phyloP scores from a whole-genome alignment of 2,888 invertebrate genomes.

The Crematogaster levior region DNA sequence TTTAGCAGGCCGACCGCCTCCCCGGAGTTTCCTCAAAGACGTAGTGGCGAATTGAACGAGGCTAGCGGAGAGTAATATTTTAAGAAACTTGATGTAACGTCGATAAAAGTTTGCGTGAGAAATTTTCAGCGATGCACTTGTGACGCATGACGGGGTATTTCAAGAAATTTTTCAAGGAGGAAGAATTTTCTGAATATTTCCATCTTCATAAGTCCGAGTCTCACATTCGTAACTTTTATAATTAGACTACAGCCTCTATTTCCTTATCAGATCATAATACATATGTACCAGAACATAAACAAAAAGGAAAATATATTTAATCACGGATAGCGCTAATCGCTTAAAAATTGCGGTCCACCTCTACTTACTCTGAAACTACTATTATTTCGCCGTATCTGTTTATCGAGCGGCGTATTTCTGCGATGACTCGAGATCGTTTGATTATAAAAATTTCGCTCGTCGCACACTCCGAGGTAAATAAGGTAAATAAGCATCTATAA shows the following conservation, averaged over 20 bases:
- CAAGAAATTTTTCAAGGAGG: slow-evolving; percentile 6
- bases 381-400: background rate
- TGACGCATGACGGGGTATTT: background rate
- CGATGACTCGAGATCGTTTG: background rate
- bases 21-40: slow-evolving; percentile 22
- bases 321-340: background rate
- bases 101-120: slow-evolving; percentile 34
- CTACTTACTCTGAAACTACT: too few relatives aligned
- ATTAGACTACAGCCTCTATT: background rate
- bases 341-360: background rate
- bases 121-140: slow-evolving; percentile 31
- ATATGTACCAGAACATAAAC: background rate
- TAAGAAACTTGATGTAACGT: slow-evolving; percentile 44
- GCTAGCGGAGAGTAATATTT: slow-evolving; percentile 27
- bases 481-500: background rate
- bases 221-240: background rate
- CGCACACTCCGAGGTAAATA: background rate
- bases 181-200: background rate
- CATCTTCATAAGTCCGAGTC: background rate
- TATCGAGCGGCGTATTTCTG: background rate
- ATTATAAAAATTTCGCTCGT: background rate
- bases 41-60: background rate
- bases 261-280: background rate
- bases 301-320: background rate
- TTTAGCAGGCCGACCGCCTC: slow-evolving; percentile 27